Evolutionary conservation across 2,113 vertebrate genomes (phyloP), one percentile per base, ranked within the genome.

Genomic region (Rhipidura dahli): DNA sequence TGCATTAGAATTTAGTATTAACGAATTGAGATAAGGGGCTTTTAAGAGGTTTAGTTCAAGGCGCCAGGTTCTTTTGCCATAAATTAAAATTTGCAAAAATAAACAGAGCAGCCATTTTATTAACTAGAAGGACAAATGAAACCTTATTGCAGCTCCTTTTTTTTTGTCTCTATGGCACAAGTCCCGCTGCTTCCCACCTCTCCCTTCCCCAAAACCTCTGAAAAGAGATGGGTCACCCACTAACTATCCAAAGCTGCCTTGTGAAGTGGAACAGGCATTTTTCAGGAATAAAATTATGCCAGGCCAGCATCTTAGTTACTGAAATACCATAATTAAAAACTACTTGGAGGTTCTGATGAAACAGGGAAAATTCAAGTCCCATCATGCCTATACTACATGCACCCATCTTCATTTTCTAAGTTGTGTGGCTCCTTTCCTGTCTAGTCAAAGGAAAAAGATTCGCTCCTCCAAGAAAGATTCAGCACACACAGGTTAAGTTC

Each of bases 11-110:
- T 33, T 70, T 39, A 54, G 11, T 72, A 89, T 82, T 73, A 77
- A 85, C 70, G 33, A 39, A 77, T 47, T 33, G 76, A 90, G 42
- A 54, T 80, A 90, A 95, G 69, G n/a, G 45, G 27, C 13, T 90
- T 93, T 93, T 92, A 83, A 84, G 76, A 86, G 57, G 39, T 70
- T 79, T 77, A 84, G 72, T 76, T 81, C 50, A 83, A 93, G 66
- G 75, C 0, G 0, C 81, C 83, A 56, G 57, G 59, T 60, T 87
- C 56, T n/a, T 78, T 86, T 51, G 80, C 75, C 64, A 87, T 76
- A 72, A 66, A 86, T 86, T 86, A 93, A 76, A 93, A 87, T 56
- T 47, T 60, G 50, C 35, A 89, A 50, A 86, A 86, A 92, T 78
- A 97, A 90, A 94, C 50, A 76, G 11, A 92, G 60, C 22, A 82